Percentiles rank a stretch among this genome's conserved stretches.
These are phyloP conservation scores for Sylvia borin DNA, from an alignment of 2,797 vertebrate genomes.

Conservation along the genomic window DNA sequence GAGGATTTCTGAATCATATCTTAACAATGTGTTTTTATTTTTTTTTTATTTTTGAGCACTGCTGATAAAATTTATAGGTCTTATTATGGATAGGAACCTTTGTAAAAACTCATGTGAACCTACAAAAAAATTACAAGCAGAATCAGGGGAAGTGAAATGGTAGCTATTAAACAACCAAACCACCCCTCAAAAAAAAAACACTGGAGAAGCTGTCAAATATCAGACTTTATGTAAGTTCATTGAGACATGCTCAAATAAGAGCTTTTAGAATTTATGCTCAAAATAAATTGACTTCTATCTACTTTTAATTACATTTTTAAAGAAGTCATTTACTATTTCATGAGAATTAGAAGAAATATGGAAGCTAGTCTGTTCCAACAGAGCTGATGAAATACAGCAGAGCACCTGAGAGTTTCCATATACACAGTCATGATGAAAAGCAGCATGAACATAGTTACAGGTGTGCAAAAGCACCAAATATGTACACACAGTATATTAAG, in stretches of 20 bases:
- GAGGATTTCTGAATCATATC: background rate
- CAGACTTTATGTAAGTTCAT: background rate
- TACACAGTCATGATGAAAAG: background rate
- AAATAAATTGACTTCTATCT: background rate
- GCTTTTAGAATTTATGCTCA: background rate
- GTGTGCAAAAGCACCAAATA: background rate
- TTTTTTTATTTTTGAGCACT: conserved; percentile 5
- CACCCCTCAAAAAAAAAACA: background rate
- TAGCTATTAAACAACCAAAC: background rate
- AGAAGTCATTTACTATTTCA: background rate
- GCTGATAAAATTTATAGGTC: conserved; percentile 20
- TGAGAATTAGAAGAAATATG: background rate
- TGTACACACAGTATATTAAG: background rate
- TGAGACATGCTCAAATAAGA: background rate
- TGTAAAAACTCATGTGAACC: background rate
- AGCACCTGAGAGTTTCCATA: background rate
- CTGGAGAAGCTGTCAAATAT: background rate
- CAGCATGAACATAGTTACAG: background rate
- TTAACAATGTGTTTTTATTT: background rate
- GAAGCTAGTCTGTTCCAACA: background rate
- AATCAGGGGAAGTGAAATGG: background rate
- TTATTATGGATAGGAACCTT: background rate
- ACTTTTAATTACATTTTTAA: background rate
- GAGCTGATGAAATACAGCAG: background rate
- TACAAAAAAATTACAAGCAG: conserved; percentile 11